Percentiles rank a stretch among this genome's conserved stretches.
Conservation (phyloP, 2,113 vertebrate species). For the Tiliqua scincoides region DNA sequence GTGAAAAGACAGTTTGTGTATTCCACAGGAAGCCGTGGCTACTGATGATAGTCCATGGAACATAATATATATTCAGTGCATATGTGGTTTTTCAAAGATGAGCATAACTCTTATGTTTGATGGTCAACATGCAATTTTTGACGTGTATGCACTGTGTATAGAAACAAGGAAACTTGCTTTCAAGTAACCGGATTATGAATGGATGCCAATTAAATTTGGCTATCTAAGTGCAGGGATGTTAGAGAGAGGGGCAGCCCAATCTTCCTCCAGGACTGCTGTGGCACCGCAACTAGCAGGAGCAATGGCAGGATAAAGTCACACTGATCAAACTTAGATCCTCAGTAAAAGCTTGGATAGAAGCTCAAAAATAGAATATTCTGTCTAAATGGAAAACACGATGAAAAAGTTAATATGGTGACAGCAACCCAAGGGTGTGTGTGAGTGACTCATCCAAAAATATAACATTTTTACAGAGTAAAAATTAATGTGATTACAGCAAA, state of each 20-base stretch:
- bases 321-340: background rate
- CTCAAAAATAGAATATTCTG: conserved; percentile 6
- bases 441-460: conserved; percentile 5
- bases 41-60: background rate
- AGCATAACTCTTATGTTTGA: background rate
- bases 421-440: conserved; percentile 16
- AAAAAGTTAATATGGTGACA: conserved; percentile 4
- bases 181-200: background rate
- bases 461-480: conserved; percentile 7
- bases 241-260: background rate
- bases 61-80: background rate
- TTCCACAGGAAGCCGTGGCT: no score
- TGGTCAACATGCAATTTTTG: no score
- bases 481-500: background rate
- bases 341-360: background rate
- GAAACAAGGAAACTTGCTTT: background rate
- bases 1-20: background rate
- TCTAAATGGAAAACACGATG: conserved; percentile 6
- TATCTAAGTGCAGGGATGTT: background rate
- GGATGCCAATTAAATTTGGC: no score
- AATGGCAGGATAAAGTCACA: background rate
- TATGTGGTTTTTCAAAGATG: background rate
- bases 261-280: no score
- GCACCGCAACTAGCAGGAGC: background rate
- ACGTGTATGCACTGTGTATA: background rate